Base-by-base conservation (phyloP, 2,797 vertebrate species). In the Triplophysa bombifrons region DNA sequence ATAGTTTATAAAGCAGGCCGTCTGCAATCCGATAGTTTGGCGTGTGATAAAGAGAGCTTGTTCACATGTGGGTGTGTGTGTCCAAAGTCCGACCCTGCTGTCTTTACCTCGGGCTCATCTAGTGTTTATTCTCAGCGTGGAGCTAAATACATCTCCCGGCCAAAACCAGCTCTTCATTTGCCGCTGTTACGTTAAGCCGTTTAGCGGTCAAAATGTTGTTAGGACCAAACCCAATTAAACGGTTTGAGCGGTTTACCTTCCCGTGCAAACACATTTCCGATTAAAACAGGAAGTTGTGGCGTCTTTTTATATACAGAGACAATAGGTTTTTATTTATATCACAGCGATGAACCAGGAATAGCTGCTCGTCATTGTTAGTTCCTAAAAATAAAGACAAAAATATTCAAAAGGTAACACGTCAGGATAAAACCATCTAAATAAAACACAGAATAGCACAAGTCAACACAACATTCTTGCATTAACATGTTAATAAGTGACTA, bases 1-100 rank as follows among this genome's bases (percentile, higher is more conserved):
- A 3, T 68, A 68, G 73, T 48, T 55, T 66, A 75, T 50, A 66
- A 66, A 55, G 61, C 34, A 25, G 22, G n/a, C 19, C 65, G 72
- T 46, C 60, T 65, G 27, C 38, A 65, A 64, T 53, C 60, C 11
- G 38, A 41, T 65, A 3, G 9, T 20, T 71, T 74, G 73, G 61
- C 34, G 27, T 67, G 3, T 67, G 50, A 76, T 76, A 41, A 55
- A 65, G 17, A 56, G 63, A 58, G 20, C 17, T 27, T 53, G 27
- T 41, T 11, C 51, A n/a, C 19, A 60, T 66, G 17, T 46, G n/a
- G 12, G 74, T 60, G 65, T 69, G 25, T 11, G 27, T 1, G 66
- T 48, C 38, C 64, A 58, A 67, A 76, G 74, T 76, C 64, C 22
- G 7, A 27, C 61, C 10, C 34, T 55, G 19, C 7, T 3, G 58